Percentiles rank a stretch among this genome's conserved stretches.
Conservation (phyloP, 2,888 invertebrate species). For the Orgyia antiqua region DNA sequence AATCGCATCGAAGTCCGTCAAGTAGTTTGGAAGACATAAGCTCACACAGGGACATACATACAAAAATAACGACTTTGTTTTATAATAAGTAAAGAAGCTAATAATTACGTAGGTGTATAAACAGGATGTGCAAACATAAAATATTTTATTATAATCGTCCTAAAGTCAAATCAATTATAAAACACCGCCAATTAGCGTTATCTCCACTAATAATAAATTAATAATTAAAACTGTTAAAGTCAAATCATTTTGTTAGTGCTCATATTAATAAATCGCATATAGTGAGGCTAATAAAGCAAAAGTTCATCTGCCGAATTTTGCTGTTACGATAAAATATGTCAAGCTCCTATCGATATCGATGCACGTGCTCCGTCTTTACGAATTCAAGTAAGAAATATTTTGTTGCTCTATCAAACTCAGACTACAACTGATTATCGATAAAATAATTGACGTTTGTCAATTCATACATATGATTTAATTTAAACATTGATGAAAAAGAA, state of each 20-base stretch:
- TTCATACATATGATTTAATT: conserved; percentile 22
- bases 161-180: conserved; percentile 15
- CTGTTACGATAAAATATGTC: conserved; percentile 27
- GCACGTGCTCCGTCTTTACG: conserved; percentile 49
- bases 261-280: conserved; percentile 46
- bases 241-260: conserved; percentile 49
- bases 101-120: conserved; percentile 24
- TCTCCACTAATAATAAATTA: conserved; percentile 44
- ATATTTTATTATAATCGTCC: conserved; percentile 18
- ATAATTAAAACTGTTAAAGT: conserved; percentile 52
- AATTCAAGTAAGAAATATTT: conserved; percentile 33
- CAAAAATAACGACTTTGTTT: too few relatives aligned
- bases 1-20: too few relatives aligned
- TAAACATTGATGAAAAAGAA: conserved; percentile 22
- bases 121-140: conserved; percentile 18
- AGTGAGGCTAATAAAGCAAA: conserved; percentile 40
- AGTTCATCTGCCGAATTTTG: conserved; percentile 10
- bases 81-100: too few relatives aligned
- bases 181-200: conserved; percentile 40
- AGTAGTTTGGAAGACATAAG: too few relatives aligned
- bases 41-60: too few relatives aligned
- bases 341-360: conserved; percentile 22
- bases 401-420: conserved; percentile 34
- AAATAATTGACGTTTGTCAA: conserved; percentile 21
- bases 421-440: conserved; percentile 32